Conservation (phyloP, 2,888 invertebrate species). For the Drosophila mercatorum region DNA sequence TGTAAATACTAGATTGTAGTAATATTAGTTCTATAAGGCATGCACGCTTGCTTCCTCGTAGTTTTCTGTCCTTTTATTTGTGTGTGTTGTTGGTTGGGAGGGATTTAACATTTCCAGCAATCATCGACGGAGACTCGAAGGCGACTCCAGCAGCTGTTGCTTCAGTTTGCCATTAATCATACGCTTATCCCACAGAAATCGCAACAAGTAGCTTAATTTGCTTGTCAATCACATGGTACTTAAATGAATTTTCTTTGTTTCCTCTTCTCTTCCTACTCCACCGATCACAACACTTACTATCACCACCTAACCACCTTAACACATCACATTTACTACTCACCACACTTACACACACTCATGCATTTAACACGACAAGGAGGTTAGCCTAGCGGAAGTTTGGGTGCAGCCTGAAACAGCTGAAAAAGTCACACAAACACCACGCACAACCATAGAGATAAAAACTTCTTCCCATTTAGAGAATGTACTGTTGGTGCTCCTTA, state of each 20-base stretch:
- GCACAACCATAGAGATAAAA: not conserved
- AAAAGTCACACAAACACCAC: conserved; percentile 9
- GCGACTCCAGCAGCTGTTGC: not conserved
- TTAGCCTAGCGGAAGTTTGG: not conserved
- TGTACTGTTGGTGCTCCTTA: not conserved
- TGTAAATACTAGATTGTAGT: not conserved
- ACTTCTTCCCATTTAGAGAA: too few species aligned
- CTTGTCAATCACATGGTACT: conserved; percentile 28
- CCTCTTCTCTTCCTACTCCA: conserved; percentile 41
- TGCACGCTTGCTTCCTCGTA: not conserved
- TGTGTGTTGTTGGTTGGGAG: not conserved
- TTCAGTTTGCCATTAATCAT: not conserved
- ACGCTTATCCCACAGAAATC: not conserved
- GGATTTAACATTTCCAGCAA: not conserved
- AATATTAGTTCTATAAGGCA: not conserved
- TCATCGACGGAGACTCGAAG: not conserved
- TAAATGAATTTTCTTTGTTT: conserved; percentile 33
- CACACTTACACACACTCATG: not conserved
- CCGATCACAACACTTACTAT: conserved; percentile 8
- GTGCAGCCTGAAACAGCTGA: not conserved
- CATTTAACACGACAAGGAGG: conserved; percentile 2
- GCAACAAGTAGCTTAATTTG: conserved; percentile 9
- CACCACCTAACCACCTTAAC: not conserved
- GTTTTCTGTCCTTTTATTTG: not conserved
- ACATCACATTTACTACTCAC: not conserved